Conservation (phyloP, 2,797 vertebrate species). For the Coregonus ussuriensis region DNA sequence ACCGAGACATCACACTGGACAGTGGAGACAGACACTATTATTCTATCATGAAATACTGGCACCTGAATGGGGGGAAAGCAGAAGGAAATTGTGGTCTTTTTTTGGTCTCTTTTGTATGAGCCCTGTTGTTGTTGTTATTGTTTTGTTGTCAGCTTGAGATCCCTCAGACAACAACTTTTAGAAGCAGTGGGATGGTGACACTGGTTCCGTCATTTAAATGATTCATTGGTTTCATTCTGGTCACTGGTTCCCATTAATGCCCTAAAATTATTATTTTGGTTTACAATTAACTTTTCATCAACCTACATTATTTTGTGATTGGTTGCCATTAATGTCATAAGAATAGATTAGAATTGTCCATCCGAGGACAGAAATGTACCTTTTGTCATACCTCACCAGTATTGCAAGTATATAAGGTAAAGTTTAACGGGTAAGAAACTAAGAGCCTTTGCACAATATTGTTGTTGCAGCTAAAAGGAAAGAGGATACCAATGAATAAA, state of each 20-base stretch:
- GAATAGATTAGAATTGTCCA: too few species aligned
- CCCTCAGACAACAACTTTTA: neutral
- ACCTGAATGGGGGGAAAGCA: slow-evolving; percentile 50
- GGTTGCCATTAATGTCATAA: too few species aligned
- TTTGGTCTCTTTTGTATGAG: neutral
- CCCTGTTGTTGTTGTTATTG: neutral
- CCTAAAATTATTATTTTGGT: too few species aligned
- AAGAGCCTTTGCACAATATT: neutral
- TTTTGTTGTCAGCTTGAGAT: neutral
- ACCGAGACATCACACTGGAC: slow-evolving; percentile 54
- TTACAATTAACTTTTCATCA: too few species aligned
- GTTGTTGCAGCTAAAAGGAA: neutral
- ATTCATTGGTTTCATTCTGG: too few species aligned
- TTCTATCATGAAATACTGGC: slow-evolving; percentile 62
- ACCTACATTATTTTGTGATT: too few species aligned
- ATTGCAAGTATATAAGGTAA: neutral
- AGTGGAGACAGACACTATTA: slow-evolving; percentile 54
- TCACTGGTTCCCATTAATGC: too few species aligned
- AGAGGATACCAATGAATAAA: neutral
- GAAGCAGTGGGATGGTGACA: neutral
- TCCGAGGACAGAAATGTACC: too few species aligned
- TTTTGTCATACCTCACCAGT: too few species aligned
- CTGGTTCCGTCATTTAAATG: neutral
- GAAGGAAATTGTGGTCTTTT: slow-evolving; percentile 61
- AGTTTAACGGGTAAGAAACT: neutral